phyloP scores from a whole-genome alignment of 1,140 invertebrate genomes.

The Schlechtendalia chinensis region DNA sequence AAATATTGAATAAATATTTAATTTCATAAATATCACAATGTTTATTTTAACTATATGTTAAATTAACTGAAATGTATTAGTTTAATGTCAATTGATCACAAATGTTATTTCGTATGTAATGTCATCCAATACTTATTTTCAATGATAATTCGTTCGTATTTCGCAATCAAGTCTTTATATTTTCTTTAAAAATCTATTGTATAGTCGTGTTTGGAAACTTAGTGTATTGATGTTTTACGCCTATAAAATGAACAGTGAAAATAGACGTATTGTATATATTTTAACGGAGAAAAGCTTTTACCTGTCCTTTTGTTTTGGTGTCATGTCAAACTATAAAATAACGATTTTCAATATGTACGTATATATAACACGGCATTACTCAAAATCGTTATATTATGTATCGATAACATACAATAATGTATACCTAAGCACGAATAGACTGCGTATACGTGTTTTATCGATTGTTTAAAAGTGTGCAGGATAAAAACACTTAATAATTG shows the following conservation, averaged over 20 bases:
- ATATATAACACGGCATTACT: too few species aligned
- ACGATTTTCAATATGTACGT: neutral
- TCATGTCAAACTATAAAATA: conserved; percentile 22
- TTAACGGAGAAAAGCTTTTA: conserved; percentile 31
- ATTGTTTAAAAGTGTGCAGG: neutral
- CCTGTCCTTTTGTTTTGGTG: conserved; percentile 1
- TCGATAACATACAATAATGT: neutral
- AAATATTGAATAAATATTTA: too few species aligned
- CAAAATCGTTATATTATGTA: too few species aligned
- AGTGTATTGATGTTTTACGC: neutral
- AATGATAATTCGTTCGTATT: neutral
- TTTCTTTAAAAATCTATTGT: neutral
- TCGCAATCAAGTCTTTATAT: neutral
- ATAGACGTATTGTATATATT: neutral
- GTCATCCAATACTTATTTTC: neutral
- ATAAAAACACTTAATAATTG: conserved; percentile 5
- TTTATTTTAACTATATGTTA: too few species aligned
- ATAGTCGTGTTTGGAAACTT: neutral
- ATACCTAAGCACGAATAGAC: neutral
- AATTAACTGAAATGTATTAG: neutral
- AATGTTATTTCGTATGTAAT: conserved; percentile 8
- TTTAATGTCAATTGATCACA: neutral
- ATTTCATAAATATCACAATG: too few species aligned
- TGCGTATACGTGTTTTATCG: neutral
- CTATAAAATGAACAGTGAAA: neutral